Percentiles rank a stretch among this genome's conserved stretches.
Conservation (phyloP, 2,888 invertebrate genomes). For the Harpagoxenus sublaevis region DNA sequence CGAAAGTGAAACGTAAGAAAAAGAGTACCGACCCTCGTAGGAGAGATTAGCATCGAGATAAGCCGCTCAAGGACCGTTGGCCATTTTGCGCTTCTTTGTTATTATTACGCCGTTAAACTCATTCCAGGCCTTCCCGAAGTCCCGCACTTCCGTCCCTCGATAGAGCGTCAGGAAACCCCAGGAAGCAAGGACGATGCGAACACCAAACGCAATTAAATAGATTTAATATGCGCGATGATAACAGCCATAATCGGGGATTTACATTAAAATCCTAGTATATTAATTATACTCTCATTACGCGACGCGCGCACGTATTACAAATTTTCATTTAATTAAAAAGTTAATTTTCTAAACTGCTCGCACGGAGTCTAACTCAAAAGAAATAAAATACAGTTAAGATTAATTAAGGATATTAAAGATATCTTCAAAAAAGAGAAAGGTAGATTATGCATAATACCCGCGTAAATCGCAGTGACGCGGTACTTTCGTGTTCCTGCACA, state of each 20-base stretch:
- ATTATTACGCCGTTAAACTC: slow-evolving; percentile 69
- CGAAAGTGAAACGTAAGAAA: slow-evolving; percentile 77
- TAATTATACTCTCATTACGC: slow-evolving; percentile 42
- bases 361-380: neutral
- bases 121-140: slow-evolving; percentile 62
- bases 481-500: neutral
- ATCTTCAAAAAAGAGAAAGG: neutral
- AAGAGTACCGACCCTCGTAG: slow-evolving; percentile 82
- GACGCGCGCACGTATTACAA: slow-evolving; percentile 3
- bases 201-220: slow-evolving; percentile 33
- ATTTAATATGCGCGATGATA: slow-evolving; percentile 26
- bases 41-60: slow-evolving; percentile 79
- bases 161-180: slow-evolving; percentile 48
- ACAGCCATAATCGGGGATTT: slow-evolving; percentile 36
- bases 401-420: slow-evolving; percentile 46
- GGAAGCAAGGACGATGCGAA: slow-evolving; percentile 64
- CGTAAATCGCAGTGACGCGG: slow-evolving; percentile 20
- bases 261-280: slow-evolving; percentile 5
- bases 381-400: slow-evolving; percentile 27
- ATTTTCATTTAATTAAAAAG: slow-evolving; percentile 41
- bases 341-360: slow-evolving; percentile 21
- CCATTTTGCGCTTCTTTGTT: slow-evolving; percentile 79
- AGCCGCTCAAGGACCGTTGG: slow-evolving; percentile 80
- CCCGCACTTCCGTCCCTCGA: slow-evolving; percentile 53
- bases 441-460: slow-evolving; percentile 11